Evolutionary conservation across 2,888 invertebrate species (phyloP), one percentile per base, ranked within the genome.

Genomic region (Sinodicranocentrus sp.): DNA sequence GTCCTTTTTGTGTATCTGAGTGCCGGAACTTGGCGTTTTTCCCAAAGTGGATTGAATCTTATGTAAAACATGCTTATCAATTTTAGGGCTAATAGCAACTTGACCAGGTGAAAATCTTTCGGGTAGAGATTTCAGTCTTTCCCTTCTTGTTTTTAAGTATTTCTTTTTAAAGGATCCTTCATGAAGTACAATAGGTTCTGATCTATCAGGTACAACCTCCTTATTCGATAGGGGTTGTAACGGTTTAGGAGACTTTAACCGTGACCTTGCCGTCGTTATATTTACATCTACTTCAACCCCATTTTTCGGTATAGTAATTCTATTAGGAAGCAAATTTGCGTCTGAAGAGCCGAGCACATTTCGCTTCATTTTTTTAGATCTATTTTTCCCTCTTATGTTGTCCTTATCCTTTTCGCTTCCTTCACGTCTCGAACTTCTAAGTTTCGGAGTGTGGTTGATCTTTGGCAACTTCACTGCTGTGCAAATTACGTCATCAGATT

Each of bases 271-370:
- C 25, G 23, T 61, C 61, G 57, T 25, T 48, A 6, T 48, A 33
- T 3, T 3, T 33, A 33, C 33, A 10, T 33, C 33, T 33, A 10
- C n/a, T n/a, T n/a, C n/a, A 33, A 33, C 5, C 10, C 10, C 5
- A 10, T 10, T 48, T 48, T 48, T 48, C 6, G 59, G 65, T 6
- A 39, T 10, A 13, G 39, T 13, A 1, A 25, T 1, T 15, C 19
- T 15, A 23, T 79, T 48, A 1, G 79, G 79, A 52, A 79, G 71
- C 8, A 79, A 43, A 19, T 79, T 79, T 17, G 79, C 79, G 10
- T 79, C 63, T 2, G 71, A 52, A n/a, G 79, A 79, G 6, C 79
- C 79, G 8, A 79, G 13, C 48, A 79, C 25, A 13, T 63, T 71
- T 13, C 48, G 13, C n/a, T 63, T 79, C 63, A 72, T 6, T 13